phyloP scores from a whole-genome alignment of 2,113 vertebrate genomes.

The Oncorhynchus kisutch region DNA sequence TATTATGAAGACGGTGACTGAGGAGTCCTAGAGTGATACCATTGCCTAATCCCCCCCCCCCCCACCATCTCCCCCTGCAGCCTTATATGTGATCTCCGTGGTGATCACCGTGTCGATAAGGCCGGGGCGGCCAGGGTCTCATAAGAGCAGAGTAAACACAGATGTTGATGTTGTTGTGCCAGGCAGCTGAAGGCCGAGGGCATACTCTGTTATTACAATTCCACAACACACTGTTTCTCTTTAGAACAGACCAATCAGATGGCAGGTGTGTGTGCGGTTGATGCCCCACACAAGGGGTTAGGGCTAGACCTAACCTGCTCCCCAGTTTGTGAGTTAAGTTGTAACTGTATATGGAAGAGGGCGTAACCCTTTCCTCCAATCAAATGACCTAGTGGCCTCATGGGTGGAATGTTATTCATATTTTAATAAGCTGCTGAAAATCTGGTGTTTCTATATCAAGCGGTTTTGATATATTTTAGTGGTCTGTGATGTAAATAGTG shows the following conservation, averaged over 20 bases:
- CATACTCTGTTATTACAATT: neutral
- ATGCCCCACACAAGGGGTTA: too few species aligned
- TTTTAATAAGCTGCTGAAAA: too few species aligned
- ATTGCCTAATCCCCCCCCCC: neutral
- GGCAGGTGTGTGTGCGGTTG: neutral
- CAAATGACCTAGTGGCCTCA: too few species aligned
- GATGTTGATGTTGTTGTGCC: slow-evolving; percentile 14
- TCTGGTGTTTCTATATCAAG: too few species aligned
- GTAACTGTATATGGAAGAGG: too few species aligned
- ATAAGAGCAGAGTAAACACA: slow-evolving; percentile 13
- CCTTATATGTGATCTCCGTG: neutral
- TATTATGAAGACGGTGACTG: neutral
- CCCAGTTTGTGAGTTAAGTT: too few species aligned
- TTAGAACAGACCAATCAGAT: neutral
- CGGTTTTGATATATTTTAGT: too few species aligned
- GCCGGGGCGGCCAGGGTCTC: neutral
- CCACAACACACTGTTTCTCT: neutral
- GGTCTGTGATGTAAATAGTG: too few species aligned
- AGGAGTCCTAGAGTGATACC: neutral
- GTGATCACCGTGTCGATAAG: neutral
- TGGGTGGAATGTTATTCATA: too few species aligned
- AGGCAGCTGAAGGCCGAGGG: neutral
- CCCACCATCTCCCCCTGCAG: too few species aligned
- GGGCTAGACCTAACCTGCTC: too few species aligned
- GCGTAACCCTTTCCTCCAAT: too few species aligned